These are phyloP conservation scores for Equus quagga DNA, from an alignment of 2,113 vertebrate genomes.

Conservation along the genomic window DNA sequence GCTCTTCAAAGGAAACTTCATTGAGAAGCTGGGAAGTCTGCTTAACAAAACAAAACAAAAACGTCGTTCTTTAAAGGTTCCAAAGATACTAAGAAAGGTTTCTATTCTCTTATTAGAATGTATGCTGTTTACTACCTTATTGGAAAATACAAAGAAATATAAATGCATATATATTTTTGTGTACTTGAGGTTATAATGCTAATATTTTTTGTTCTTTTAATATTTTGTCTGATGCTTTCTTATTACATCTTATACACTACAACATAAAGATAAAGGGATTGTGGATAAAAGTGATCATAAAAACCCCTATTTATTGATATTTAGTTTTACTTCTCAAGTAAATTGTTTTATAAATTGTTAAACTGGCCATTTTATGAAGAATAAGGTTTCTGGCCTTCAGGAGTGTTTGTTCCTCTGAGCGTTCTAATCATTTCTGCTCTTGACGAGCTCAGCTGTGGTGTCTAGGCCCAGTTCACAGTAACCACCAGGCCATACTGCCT, in stretches of 20 bases:
- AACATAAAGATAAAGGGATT: background rate
- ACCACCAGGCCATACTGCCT: background rate
- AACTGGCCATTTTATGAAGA: background rate
- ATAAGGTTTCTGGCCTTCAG: background rate
- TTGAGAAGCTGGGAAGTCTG: slow-evolving; percentile 57
- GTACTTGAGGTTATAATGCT: background rate
- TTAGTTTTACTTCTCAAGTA: slow-evolving; percentile 10
- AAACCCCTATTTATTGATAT: background rate
- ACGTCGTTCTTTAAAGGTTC: background rate
- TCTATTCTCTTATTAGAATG: background rate
- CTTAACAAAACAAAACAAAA: slow-evolving; percentile 66
- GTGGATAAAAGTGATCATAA: background rate
- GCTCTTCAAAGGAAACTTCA: slow-evolving; percentile 75
- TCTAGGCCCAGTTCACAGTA: rapidly evolving
- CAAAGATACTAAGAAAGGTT: slow-evolving; percentile 28
- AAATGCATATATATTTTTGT: background rate
- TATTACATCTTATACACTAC: background rate
- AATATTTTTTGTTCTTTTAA: background rate
- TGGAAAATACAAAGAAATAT: background rate
- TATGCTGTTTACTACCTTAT: background rate
- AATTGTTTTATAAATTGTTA: slow-evolving; percentile 13
- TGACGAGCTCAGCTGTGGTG: background rate
- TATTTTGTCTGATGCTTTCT: background rate
- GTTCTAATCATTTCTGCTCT: background rate
- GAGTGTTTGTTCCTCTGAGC: background rate